Conservation (phyloP, 2,797 vertebrate genomes). For the Todus mexicanus region DNA sequence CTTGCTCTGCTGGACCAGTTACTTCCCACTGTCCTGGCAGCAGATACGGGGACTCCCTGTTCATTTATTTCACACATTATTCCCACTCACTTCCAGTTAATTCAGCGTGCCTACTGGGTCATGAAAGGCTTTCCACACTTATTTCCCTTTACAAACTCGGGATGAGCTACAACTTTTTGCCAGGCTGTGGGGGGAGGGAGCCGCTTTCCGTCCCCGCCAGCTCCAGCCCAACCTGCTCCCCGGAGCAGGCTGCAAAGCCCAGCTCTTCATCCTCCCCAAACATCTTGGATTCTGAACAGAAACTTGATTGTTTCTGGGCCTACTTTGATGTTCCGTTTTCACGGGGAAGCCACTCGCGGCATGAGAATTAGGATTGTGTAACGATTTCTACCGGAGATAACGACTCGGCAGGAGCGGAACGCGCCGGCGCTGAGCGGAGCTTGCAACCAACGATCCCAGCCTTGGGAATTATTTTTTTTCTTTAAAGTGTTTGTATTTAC, state of each 20-base stretch:
- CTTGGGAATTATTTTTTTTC: not conserved
- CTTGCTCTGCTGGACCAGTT: accelerated
- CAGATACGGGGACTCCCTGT: not conserved
- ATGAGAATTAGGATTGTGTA: constrained; percentile 7
- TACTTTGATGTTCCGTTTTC: not conserved
- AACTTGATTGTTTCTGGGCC: not conserved
- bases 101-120: not conserved
- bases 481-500: not conserved
- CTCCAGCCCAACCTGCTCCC: not conserved
- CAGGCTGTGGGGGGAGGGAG: not conserved
- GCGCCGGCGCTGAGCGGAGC: not conserved
- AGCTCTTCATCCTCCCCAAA: not conserved
- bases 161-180: not conserved
- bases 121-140: not conserved
- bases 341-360: not conserved
- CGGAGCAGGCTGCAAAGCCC: not conserved
- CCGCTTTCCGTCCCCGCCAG: accelerated
- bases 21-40: not conserved
- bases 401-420: not conserved
- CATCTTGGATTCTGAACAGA: not conserved
- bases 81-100: not conserved
- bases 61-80: not conserved
- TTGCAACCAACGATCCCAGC: not conserved
- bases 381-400: not conserved
- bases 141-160: not conserved